Evolutionary conservation across 2,113 vertebrate species (phyloP).

Genomic region (Tursiops truncatus): DNA sequence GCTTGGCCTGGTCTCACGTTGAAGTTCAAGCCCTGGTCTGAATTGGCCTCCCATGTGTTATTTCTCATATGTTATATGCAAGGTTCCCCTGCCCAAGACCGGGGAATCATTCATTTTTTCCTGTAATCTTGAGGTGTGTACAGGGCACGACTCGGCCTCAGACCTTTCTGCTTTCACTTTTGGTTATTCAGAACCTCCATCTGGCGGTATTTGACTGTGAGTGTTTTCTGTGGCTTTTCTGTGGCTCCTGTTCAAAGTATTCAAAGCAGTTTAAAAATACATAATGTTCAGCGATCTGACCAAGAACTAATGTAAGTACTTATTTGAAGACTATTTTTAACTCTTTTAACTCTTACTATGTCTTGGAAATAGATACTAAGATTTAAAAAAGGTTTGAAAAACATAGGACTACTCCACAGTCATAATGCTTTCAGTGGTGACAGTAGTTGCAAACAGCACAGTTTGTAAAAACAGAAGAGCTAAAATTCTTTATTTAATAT

Average conservation of each 20-base stretch:
- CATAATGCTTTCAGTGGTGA: neutral
- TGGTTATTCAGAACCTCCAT: slow-evolving; percentile 42
- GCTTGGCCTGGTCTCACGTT: neutral
- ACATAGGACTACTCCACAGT: neutral
- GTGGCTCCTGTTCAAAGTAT: slow-evolving; percentile 62
- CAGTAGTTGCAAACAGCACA: neutral
- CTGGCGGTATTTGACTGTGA: neutral
- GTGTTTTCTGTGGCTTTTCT: slow-evolving; percentile 53
- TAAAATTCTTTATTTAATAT: slow-evolving; percentile 60
- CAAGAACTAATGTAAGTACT: slow-evolving; percentile 54
- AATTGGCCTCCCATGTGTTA: neutral
- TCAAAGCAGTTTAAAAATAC: slow-evolving; percentile 67
- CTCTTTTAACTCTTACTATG: neutral
- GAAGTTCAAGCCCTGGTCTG: neutral
- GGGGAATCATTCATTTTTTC: neutral
- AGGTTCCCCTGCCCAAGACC: neutral
- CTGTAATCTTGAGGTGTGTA: neutral
- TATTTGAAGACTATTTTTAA: slow-evolving; percentile 43
- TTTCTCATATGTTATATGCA: neutral
- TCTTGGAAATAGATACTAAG: neutral
- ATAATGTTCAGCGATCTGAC: slow-evolving; percentile 60
- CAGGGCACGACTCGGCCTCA: neutral
- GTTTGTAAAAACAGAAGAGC: neutral
- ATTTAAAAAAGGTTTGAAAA: neutral
- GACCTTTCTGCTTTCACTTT: slow-evolving; percentile 58